Base-by-base conservation (phyloP, 2,797 vertebrate species). In the Channallabes apus region DNA sequence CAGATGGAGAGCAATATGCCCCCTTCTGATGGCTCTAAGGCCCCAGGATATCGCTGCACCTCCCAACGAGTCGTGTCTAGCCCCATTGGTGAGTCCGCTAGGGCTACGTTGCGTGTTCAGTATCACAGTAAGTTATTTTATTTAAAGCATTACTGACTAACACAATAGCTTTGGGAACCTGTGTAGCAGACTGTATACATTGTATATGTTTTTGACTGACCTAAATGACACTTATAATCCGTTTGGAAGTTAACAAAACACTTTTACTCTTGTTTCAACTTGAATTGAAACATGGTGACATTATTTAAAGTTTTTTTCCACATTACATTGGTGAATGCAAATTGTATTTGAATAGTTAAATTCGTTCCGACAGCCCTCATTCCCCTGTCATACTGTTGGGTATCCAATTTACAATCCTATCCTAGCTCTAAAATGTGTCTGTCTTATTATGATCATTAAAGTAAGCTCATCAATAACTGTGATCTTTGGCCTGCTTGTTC, bases 41-140 rank as follows among this genome's bases (percentile, higher is more conserved):
- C 98, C 88, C 98, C 98, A 75, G 98, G 98, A 73, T 99, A 97
- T 93, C 97, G 98, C 90, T 95, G 97, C 71, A 92, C 96, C 90
- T 95, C 97, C 87, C 97, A 98, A 81, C 94, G 97, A 92, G 96
- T 98, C 91, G 97, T 97, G 64, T 96, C 97, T 86, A 99, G 97
- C 92, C 97, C 98, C 84, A 96, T 97, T 61, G 97, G 98, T 99
- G 95, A 97, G 96, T 75, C 24, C 1, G 29, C 51, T 11, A 20
- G 67, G 7, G 67, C 32, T 38, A 22, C 8, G 9, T 20, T 24
- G 12, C 20, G 35, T 51, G 4, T 29, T 8, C 3, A 29, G 51
- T 18, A 18, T 75, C 7, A 2, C 12, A 46, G 11, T 72, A 73
- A 18, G 54, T 18, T 75, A n/a, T 54, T 3, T 27, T 54, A 46